Base-by-base conservation (phyloP, 2,888 invertebrate species). In the Melitaea athalia region DNA sequence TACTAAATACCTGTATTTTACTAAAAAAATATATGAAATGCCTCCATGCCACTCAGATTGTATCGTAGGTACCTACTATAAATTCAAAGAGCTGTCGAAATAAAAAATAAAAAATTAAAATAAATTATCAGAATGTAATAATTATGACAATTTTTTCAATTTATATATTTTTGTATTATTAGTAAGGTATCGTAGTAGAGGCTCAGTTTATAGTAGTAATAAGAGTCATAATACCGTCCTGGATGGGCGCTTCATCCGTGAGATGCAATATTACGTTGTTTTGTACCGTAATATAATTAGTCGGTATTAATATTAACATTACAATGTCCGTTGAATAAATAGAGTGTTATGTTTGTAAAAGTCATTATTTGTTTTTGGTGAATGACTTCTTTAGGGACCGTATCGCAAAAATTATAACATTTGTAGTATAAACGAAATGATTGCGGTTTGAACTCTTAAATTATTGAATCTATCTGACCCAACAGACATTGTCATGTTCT, bases 131-230 rank as follows among this genome's bases (percentile, higher is more conserved):
- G 38, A 7, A 38, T 8, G 1, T 38, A 38, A 5, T 5, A 8
- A 38, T 38, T 38, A 8, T 3, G 38, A 38, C 3, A 24, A 24
- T 24, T 2, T 24, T 24, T 24, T 24, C 1, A 24, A 1, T 43
- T 45, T 45, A 14, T 11, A 2, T 45, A 8, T 4, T 7, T 45
- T 45, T 12, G 11, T 45, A 14, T 45, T 12, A 45, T 14, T 33
- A 0, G 3, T 45, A 12, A 11, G 50, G 38, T 59, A 43, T 45
- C 61, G 3, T 66, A 17, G 66, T 61, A 66, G 60, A 31, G 66
- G 60, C 11, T 53, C 12, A 66, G 17, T 55, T 59, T 61, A 66
- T 66, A 55, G 47, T 11, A 24, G 61, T 43, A 61, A 66, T 66
- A 66, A 66, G 55, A 53, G 17, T 33, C 53, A 66, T 66, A 66